Evolutionary conservation across 2,888 invertebrate genomes (phyloP), one percentile per base, ranked within the genome.

Genomic region (Rhogogaster chlorosoma): DNA sequence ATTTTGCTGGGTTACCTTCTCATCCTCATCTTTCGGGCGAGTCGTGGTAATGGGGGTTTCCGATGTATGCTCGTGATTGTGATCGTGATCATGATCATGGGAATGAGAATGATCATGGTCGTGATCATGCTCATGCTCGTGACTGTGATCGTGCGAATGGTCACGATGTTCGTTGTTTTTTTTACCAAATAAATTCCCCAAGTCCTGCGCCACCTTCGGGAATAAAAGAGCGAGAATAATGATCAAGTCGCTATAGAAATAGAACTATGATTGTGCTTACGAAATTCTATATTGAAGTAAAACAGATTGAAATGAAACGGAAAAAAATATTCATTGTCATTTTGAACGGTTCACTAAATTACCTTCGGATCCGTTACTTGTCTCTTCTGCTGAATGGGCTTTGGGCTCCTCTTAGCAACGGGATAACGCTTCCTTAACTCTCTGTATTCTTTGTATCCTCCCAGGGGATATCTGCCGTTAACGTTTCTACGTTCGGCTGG

Each of bases 341-440:
- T 67, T 29, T 29, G 32, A 67, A 32, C 32, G 26, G 29, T 29
- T 32, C 26, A 67, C 26, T 6, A 22, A 36, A 36, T 80, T 89
- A 93, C 93, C 90, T 93, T 91, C 1, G 93, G 92, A 88, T 93
- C 93, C 18, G 91, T 93, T n/a, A 87, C 86, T 85, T 91, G 89
- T 80, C 89, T 88, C 26, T 91, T 91, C 29, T 85, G 87, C 64
- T 88, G 88, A 26, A 89, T 80, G 0, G 91, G 87, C 78, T 91
- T 92, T 1, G 92, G 89, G 73, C 93, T 93, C 70, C 93, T 90
- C 84, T 93, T 93, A 4, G 92, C 87, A 4, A 93, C 87, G 0
- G 92, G 91, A 84, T 90, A 93, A 6, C 92, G 89, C 78, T 93
- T 93, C 0, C 75, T 64, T 45, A 89, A 45, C 32, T 87, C 89